Base-by-base conservation (phyloP, 2,888 invertebrate genomes). In the Ptycholaimellus sp. region DNA sequence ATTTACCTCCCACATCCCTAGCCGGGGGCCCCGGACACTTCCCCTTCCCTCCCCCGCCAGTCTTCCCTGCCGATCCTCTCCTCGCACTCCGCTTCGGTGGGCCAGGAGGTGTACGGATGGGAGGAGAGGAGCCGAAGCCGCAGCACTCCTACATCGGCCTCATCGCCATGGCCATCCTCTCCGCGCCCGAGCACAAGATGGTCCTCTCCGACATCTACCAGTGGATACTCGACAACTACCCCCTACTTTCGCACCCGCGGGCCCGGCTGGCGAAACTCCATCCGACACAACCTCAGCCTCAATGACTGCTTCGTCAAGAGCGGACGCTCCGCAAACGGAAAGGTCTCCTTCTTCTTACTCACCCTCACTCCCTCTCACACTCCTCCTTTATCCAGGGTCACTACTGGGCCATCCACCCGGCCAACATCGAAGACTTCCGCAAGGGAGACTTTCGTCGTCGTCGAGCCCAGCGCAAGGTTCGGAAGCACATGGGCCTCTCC, bases 361-460 rank as follows among this genome's bases (percentile, higher is more conserved):
- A n/a, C n/a, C n/a, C n/a, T n/a, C n/a, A n/a, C n/a, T n/a, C n/a
- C n/a, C n/a, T n/a, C n/a, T n/a, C n/a, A n/a, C n/a, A n/a, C n/a
- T n/a, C n/a, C n/a, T n/a, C n/a, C n/a, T n/a, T n/a, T n/a, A n/a
- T n/a, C n/a, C n/a, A n/a, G n/a, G n/a, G n/a, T 0, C 90, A 90
- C 58, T 93, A 85, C 57, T 96, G 93, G 96, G 83, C 90, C 4
- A 82, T 96, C 37, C 93, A 96, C 59, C 87, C 90, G 0, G 93
- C 93, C 1, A 93, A 93, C 59, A 66, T 85, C 16, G 85, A 87
- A 27, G 96, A 96, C 59, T 96, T 96, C 60, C 71, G 79, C 30
- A 80, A 82, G 52, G 93, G 93, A 0, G 93, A 96, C 54, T 96
- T 93, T 58, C 68, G 93, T 19, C 67, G 93, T 36, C 74, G 93